Percentiles rank a stretch among this genome's conserved stretches.
Evolutionary conservation across 2,888 invertebrate species (phyloP).

Genomic region (Diaperis boleti): DNA sequence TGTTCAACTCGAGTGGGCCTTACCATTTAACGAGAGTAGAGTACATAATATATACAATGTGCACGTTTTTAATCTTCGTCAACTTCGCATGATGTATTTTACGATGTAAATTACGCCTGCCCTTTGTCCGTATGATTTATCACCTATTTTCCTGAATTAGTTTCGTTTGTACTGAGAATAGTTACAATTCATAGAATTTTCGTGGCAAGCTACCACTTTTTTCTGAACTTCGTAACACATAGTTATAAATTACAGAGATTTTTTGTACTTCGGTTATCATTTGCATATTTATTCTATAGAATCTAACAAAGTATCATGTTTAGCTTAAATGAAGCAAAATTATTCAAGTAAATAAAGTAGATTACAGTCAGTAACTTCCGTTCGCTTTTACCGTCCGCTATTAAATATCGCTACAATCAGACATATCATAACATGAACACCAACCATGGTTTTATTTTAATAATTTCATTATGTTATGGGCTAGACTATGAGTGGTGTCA

Average conservation of each 20-base stretch:
- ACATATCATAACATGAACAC: constrained; percentile 1
- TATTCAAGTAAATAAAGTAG: constrained; percentile 34
- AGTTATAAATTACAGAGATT: neutral
- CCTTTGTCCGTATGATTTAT: constrained; percentile 40
- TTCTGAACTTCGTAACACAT: neutral
- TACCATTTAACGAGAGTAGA: constrained; percentile 40
- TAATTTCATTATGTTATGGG: constrained; percentile 30
- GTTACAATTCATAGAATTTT: constrained; percentile 30
- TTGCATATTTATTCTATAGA: constrained; percentile 24
- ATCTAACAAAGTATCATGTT: constrained; percentile 19
- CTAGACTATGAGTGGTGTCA: constrained; percentile 1
- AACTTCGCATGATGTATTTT: constrained; percentile 33
- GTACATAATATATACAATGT: constrained; percentile 41
- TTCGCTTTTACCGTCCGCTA: neutral
- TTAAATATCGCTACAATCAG: neutral
- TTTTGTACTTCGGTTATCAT: neutral
- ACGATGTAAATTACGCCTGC: constrained; percentile 37
- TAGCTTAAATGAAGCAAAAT: constrained; percentile 24
- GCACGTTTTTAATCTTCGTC: constrained; percentile 42
- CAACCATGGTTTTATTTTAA: constrained; percentile 26
- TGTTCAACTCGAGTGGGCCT: constrained; percentile 42
- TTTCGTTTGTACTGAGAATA: constrained; percentile 27
- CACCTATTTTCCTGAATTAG: constrained; percentile 33
- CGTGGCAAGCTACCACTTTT: constrained; percentile 4
- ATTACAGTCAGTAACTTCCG: constrained; percentile 33